Conservation (phyloP, 2,113 vertebrate genomes). For the Pelodiscus sinensis region DNA sequence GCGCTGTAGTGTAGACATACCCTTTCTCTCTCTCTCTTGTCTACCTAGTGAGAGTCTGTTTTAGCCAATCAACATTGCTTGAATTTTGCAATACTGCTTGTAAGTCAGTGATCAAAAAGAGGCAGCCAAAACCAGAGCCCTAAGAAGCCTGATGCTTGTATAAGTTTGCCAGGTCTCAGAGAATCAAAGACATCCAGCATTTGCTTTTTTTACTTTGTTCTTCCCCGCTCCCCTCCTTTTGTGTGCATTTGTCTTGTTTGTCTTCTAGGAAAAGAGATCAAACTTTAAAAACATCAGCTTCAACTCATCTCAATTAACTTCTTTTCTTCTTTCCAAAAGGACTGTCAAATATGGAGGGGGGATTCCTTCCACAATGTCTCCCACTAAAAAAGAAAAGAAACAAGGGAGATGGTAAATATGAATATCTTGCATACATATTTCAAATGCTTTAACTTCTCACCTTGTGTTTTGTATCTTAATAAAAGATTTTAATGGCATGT, state of each 20-base stretch:
- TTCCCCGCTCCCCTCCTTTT: background rate
- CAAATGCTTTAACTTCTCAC: background rate
- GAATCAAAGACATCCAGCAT: background rate
- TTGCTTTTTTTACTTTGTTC: background rate
- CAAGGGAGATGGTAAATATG: background rate
- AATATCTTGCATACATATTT: background rate
- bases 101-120: background rate
- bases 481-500: background rate
- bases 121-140: background rate
- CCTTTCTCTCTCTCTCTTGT: background rate
- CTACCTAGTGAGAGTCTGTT: background rate
- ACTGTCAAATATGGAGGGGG: no score
- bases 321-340: background rate
- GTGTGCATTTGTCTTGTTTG: background rate
- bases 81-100: background rate
- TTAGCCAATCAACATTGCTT: background rate
- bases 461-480: background rate
- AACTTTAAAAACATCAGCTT: background rate
- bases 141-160: background rate
- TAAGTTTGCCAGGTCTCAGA: background rate
- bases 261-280: background rate
- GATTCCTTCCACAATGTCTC: background rate
- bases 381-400: background rate
- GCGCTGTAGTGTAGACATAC: no score
- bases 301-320: background rate